These are phyloP conservation scores for Varecia variegata DNA, from an alignment of 2,797 vertebrate species.

Conservation along the genomic window DNA sequence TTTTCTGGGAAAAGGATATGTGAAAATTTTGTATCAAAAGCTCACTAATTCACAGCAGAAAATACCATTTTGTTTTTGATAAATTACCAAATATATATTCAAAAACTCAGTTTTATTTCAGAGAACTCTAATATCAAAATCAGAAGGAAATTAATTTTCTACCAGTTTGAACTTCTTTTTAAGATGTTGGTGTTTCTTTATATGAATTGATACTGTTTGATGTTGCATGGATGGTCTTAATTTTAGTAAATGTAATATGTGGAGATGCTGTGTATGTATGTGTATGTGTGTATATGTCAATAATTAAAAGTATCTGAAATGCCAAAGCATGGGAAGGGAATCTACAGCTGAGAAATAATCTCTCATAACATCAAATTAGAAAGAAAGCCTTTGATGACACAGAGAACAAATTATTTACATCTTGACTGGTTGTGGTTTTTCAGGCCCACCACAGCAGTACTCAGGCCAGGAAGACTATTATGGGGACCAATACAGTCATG, in stretches of 20 bases:
- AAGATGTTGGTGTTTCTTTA: neutral
- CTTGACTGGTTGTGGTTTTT: conserved; percentile 90
- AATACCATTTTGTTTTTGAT: conserved; percentile 47
- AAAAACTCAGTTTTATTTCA: conserved; percentile 56
- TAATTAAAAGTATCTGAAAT: conserved; percentile 75
- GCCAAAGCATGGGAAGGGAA: conserved; percentile 71
- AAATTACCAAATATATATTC: neutral
- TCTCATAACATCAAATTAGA: conserved; percentile 38
- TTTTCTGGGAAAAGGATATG: conserved; percentile 48
- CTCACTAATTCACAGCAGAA: conserved; percentile 46
- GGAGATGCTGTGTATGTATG: conserved; percentile 37
- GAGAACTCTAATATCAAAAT: neutral
- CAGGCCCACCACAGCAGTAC: conserved; percentile 99
- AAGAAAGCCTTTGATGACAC: conserved; percentile 73
- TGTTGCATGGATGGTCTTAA: conserved; percentile 55
- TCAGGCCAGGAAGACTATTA: conserved; percentile 99
- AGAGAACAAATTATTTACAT: conserved; percentile 83
- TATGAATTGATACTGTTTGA: conserved; percentile 40
- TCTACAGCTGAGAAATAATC: conserved; percentile 72
- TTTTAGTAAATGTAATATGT: conserved; percentile 54
- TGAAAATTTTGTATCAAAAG: conserved; percentile 12
- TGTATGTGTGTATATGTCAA: conserved; percentile 35
- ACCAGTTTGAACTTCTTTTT: neutral
- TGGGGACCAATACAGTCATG: conserved; percentile 99
- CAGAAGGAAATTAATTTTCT: conserved; percentile 47